Base-by-base conservation (phyloP, 2,888 invertebrate species). In the Vannuccia rotundouncinata region DNA sequence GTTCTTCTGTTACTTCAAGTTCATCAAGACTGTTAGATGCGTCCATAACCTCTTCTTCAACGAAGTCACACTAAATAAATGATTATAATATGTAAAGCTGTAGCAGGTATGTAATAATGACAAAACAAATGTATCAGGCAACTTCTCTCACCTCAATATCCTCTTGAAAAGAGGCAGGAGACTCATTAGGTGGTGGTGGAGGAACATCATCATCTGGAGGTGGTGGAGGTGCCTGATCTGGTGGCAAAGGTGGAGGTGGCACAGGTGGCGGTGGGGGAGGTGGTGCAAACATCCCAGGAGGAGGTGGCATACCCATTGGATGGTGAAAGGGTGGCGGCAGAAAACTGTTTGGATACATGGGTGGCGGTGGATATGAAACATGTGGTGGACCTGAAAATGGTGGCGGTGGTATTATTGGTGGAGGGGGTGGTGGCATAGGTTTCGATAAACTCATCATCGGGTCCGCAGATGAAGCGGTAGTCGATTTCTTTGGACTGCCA, bases 211-310 rank as follows among this genome's bases (percentile, higher is more conserved):
- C 74, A 10, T 73, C 74, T 10, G 77, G 77, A 0, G 77, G 77
- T 22, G 59, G 59, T 10, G 77, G 77, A 22, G 77, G 77, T 25
- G 77, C 22, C 29, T 77, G 59, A 1, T 77, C 77, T 1, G 29
- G 77, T 1, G 77, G 77, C 1, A 30, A 31, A 77, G 77, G 77
- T 73, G 77, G 77, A n/a, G 77, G 77, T 1, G 77, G 31, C 30
- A 25, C 22, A 22, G 77, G 77, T 22, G 77, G 1, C 29, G 0
- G 81, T 59, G n/a, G 74, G 31, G 45, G 77, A 31, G 73, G 59
- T 74, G 27, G 81, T 78, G 27, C 59, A 30, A 2, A 45, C 80
- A 74, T 75, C 45, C 45, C 45, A 17, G 45, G 45, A 13, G 45
- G 45, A 45, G 45, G 45, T 17, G 45, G 45, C 45, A 45, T 45